A percentile compares a stretch with the other conserved stretches of the same genome.
These are phyloP conservation scores for Melanotaenia parkinsoni DNA, from an alignment of 2,797 vertebrate genomes.

Conservation along the genomic window DNA sequence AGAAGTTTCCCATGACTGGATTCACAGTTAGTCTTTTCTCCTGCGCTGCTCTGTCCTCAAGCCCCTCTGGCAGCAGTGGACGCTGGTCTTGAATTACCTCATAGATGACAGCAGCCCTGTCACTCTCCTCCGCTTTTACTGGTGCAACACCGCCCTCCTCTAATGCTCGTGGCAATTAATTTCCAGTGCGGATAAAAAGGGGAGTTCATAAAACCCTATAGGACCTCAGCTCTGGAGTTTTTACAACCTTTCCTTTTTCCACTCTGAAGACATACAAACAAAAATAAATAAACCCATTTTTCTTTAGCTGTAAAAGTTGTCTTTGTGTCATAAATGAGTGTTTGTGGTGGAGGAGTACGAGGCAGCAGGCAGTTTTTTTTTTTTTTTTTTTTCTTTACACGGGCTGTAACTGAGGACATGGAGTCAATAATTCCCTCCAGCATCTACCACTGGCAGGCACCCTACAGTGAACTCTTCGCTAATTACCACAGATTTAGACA, in stretches of 20 bases:
- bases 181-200: conserved; percentile 39
- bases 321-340: conserved; percentile 72
- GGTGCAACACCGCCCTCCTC: conserved; percentile 24
- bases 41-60: conserved; percentile 39
- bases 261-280: conserved; percentile 72
- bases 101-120: conserved; percentile 67
- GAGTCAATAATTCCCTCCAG: conserved; percentile 83
- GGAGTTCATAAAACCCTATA: conserved; percentile 69
- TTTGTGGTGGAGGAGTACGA: conserved; percentile 67
- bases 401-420: conserved; percentile 70
- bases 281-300: conserved; percentile 74
- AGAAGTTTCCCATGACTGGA: conserved; percentile 66
- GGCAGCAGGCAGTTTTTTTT: conserved; percentile 53
- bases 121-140: conserved; percentile 50
- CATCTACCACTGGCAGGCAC: conserved; percentile 77
- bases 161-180: conserved; percentile 69
- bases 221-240: conserved; percentile 63
- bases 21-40: conserved; percentile 29
- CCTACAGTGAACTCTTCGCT: conserved; percentile 78
- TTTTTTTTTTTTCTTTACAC: conserved; percentile 32
- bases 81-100: conserved; percentile 70
- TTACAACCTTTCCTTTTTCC: conserved; percentile 72
- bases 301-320: conserved; percentile 68
- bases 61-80: conserved; percentile 56
- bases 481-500: conserved; percentile 84